phyloP scores from a whole-genome alignment of 2,888 invertebrate species.

The Polyommatus icarus region DNA sequence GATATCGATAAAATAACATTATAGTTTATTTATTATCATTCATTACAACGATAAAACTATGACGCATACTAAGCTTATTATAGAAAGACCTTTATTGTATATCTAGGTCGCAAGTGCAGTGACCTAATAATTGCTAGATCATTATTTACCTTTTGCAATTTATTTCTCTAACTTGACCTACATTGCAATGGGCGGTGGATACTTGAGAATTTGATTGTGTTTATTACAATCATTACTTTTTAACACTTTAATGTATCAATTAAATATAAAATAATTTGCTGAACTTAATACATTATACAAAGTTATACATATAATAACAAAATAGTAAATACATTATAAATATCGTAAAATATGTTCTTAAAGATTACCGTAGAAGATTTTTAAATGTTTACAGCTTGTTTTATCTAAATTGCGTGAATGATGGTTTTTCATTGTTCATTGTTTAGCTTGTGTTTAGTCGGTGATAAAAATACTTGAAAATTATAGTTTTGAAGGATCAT shows the following conservation, averaged over 20 bases:
- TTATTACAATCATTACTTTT: background rate
- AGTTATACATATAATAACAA: too few species aligned
- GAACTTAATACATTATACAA: background rate
- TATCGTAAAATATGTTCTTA: background rate
- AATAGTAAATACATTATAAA: background rate
- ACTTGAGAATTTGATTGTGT: background rate
- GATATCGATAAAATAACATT: constrained; percentile 7
- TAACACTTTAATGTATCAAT: too few species aligned
- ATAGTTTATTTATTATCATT: background rate
- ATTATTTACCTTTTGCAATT: constrained; percentile 29
- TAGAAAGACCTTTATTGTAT: constrained; percentile 12
- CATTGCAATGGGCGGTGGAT: background rate
- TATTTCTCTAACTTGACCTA: constrained; percentile 20
- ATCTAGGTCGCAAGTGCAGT: constrained; percentile 24
- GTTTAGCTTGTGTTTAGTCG: background rate
- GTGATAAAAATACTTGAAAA: background rate
- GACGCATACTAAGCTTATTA: constrained; percentile 9
- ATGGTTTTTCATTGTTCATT: constrained; percentile 17
- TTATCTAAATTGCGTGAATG: constrained; percentile 6
- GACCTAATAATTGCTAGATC: constrained; percentile 21
- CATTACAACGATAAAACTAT: background rate
- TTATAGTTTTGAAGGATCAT: background rate
- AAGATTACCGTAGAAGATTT: background rate
- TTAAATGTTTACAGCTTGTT: background rate
- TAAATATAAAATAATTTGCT: too few species aligned